Evolutionary conservation across 2,888 invertebrate species (phyloP).

Genomic region (Mimachlamys varia): DNA sequence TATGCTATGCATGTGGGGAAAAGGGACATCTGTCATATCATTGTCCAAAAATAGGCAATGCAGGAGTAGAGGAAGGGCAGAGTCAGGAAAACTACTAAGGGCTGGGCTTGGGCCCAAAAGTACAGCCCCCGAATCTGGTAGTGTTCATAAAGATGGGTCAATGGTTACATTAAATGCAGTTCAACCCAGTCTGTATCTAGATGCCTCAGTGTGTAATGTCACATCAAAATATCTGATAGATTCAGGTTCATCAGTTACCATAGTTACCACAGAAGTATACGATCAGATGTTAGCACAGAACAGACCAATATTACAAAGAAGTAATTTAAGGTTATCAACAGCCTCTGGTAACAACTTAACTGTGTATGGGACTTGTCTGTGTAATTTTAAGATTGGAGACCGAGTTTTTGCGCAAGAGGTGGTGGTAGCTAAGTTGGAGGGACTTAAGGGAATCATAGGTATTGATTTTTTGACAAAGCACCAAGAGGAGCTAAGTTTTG

Average conservation of each 20-base stretch:
- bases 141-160: neutral
- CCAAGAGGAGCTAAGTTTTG: slow-evolving; percentile 50
- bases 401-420: no score
- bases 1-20: neutral
- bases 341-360: no score
- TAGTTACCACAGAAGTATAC: neutral
- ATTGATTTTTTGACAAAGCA: slow-evolving; percentile 52
- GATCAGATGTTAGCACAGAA: neutral
- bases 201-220: neutral
- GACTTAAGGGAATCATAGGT: slow-evolving; percentile 49
- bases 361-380: no score
- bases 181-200: neutral
- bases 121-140: slow-evolving; percentile 38
- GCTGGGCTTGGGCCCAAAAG: slow-evolving; percentile 47
- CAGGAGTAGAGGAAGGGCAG: neutral
- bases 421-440: no score
- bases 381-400: no score
- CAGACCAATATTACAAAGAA: neutral
- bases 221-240: neutral
- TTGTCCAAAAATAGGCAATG: neutral
- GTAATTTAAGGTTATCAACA: slow-evolving; percentile 34
- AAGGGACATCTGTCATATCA: neutral
- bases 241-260: no score
- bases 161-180: neutral
- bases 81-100: slow-evolving; percentile 45